Percentiles rank a stretch among this genome's conserved stretches.
phyloP scores from a whole-genome alignment of 2,888 invertebrate genomes.

The Luperina nickerlii region DNA sequence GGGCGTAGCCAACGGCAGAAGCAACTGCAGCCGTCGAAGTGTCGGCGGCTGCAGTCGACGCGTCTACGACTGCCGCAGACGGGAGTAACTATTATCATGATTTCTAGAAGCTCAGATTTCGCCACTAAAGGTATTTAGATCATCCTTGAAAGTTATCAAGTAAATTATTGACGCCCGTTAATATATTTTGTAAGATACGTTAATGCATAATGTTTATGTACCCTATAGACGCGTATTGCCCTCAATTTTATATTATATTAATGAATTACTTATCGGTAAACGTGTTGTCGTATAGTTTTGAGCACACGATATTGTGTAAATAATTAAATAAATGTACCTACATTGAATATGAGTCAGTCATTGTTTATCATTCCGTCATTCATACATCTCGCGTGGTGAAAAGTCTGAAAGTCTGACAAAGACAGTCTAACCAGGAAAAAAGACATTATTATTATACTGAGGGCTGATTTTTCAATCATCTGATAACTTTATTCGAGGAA shows the following conservation, averaged over 20 bases:
- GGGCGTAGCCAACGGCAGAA: too few relatives aligned
- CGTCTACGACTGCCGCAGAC: too few relatives aligned
- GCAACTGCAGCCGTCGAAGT: too few relatives aligned
- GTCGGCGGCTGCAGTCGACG: too few relatives aligned
- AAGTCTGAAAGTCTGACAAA: background rate
- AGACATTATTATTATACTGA: too few relatives aligned
- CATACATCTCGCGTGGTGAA: background rate
- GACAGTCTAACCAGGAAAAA: background rate
- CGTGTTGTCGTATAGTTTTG: background rate
- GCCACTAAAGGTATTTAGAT: background rate
- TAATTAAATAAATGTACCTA: background rate
- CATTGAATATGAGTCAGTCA: too few relatives aligned
- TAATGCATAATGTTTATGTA: slow-evolving; percentile 17
- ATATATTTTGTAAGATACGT: slow-evolving; percentile 1
- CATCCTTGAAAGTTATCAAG: slow-evolving; percentile 5
- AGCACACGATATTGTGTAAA: background rate
- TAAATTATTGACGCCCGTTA: background rate
- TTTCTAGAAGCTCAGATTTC: background rate
- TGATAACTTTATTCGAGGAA: too few relatives aligned
- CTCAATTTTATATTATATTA: slow-evolving; percentile 16
- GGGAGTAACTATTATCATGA: background rate
- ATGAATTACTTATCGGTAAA: background rate
- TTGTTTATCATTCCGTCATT: background rate
- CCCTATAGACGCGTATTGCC: background rate
- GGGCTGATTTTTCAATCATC: too few relatives aligned